phyloP scores from a whole-genome alignment of 2,888 invertebrate species.

The Rhaphigaster nebulosa region DNA sequence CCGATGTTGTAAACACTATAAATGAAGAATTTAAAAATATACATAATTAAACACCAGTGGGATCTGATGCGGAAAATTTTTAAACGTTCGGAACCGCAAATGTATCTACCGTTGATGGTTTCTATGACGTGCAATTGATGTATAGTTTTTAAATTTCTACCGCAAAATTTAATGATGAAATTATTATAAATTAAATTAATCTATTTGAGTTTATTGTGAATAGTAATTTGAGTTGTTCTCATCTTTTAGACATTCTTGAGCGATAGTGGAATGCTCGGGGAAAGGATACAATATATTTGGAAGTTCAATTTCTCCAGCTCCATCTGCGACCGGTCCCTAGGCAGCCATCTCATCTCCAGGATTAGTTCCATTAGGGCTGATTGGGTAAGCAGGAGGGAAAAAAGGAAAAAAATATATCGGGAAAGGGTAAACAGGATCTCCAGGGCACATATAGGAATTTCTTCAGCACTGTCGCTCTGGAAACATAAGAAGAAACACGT shows the following conservation, averaged over 20 bases:
- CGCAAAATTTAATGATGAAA: too few species aligned
- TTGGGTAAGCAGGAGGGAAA: conserved; percentile 21
- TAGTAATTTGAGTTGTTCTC: not conserved
- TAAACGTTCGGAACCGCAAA: too few species aligned
- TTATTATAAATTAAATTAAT: not conserved
- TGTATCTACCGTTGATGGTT: too few species aligned
- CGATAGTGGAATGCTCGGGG: not conserved
- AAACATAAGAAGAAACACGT: not conserved
- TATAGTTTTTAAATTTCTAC: too few species aligned
- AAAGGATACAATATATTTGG: conserved; percentile 25
- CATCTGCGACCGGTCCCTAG: conserved; percentile 41
- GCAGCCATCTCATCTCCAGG: conserved; percentile 49
- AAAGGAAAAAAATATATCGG: conserved; percentile 2
- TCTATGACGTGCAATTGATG: too few species aligned
- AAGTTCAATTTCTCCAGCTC: conserved; percentile 30
- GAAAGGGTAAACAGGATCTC: not conserved
- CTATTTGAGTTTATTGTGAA: not conserved
- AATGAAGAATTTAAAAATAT: too few species aligned
- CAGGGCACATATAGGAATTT: not conserved
- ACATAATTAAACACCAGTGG: too few species aligned
- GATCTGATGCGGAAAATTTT: too few species aligned
- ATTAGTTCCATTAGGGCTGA: conserved; percentile 49
- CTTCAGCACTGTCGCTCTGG: not conserved
- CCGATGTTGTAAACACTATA: too few species aligned
- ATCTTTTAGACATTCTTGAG: not conserved